Percentiles rank a stretch among this genome's conserved stretches.
Evolutionary conservation across 1,140 invertebrate species (phyloP).

Genomic region (Drosophila yakuba): DNA sequence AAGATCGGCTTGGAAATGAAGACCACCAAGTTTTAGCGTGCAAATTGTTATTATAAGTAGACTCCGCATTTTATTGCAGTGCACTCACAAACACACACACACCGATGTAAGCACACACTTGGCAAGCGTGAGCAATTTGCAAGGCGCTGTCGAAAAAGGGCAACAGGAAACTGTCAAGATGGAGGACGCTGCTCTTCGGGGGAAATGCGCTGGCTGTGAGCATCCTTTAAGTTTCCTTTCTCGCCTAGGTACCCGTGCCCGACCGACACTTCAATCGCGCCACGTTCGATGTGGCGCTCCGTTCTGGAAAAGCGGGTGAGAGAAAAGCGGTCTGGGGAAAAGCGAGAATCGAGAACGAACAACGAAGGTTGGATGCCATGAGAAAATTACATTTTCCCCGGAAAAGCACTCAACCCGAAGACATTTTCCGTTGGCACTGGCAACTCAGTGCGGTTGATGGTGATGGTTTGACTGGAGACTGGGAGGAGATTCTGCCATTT

Average conservation of each 20-base stretch:
- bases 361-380: constrained; percentile 67
- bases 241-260: constrained; percentile 63
- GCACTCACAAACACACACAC: constrained; percentile 36
- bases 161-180: constrained; percentile 72
- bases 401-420: constrained; percentile 84
- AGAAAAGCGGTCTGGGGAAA: constrained; percentile 23
- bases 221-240: constrained; percentile 81
- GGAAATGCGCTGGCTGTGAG: constrained; percentile 19
- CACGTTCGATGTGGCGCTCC: constrained; percentile 62
- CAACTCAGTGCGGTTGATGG: constrained; percentile 53
- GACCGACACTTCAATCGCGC: constrained; percentile 77
- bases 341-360: constrained; percentile 20
- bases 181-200: constrained; percentile 18
- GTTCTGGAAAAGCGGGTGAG: constrained; percentile 40
- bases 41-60: no score
- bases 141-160: constrained; percentile 77
- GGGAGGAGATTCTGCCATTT: constrained; percentile 58
- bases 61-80: constrained; percentile 5
- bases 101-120: constrained; percentile 31
- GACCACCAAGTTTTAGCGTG: no score
- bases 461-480: not conserved
- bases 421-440: constrained; percentile 81
- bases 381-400: constrained; percentile 84
- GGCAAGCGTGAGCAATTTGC: constrained; percentile 80
- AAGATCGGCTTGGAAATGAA: no score